Evolutionary conservation across 2,113 vertebrate species (phyloP), one percentile per base, ranked within the genome.

Genomic region (Thalassoma bifasciatum): DNA sequence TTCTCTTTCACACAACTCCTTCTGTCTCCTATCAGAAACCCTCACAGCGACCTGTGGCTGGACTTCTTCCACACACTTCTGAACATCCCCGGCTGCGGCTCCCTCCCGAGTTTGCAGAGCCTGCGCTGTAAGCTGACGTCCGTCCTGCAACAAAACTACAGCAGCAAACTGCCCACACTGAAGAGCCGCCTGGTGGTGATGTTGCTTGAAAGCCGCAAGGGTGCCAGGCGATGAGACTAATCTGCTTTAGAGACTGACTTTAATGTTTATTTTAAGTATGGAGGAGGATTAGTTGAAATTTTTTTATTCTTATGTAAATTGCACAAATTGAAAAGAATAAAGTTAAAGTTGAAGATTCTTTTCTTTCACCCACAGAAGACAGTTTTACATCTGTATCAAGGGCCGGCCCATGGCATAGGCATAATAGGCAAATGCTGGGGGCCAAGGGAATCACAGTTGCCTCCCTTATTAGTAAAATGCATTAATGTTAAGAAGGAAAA

Each of bases 11-110:
- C 46, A 10, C 8, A 3, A 14, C n/a, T 7, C n/a, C 19, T 49
- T 47, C 8, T 19, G 5, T 1, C 8, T 19, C 44, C 19, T 3
- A 1, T n/a, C 87, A 98, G 97, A 76, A 93, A 95, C 17, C 94
- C 95, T n/a, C 95, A 98, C 8, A 77, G 93, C 26, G 95, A 96
- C 0, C 14, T 95, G 82, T 99, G 98, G 98, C 90, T 84, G n/a
- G 93, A 96, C 3, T 94, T 99, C 82, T 99, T 99, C 87, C 93
- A 95, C 68, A 84, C 84, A 2, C 87, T 99, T 87, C 88, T 99
- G 56, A 99, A 99, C 54, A 86, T 97, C 11, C 94, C 94, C 0
- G 90, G 87, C 51, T 94, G 95, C 86, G 36, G 66, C 17, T 84
- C 92, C 8, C 92, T 92, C 71, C 95, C 94, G 1, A 86, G 91